Evolutionary conservation across 2,888 invertebrate species (phyloP), one percentile per base, ranked within the genome.

Genomic region (Rosalia funebris): DNA sequence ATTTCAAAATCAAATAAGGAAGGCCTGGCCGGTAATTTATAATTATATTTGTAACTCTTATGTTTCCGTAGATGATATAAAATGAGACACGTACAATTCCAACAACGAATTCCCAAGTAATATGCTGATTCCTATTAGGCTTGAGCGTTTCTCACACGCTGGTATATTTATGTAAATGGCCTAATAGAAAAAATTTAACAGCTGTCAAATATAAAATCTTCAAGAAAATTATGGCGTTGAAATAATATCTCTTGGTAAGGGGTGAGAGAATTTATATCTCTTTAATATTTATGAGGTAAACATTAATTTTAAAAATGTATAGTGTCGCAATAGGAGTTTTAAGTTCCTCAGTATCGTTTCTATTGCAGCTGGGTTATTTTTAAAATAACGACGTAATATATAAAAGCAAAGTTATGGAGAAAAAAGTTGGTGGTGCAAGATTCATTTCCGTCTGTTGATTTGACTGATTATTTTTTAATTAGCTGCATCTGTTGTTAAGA

Each of bases 221-320:
- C 34, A 34, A 3, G 11, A n/a, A 34, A n/a, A 34, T 7, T 7
- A 34, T n/a, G 34, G 34, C 34, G 34, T 7, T 34, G 34, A 34
- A 34, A 34, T 34, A 34, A 34, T 11, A 34, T 34, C 34, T 34
- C 34, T 11, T 11, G 11, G 34, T 34, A 7, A 34, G 34, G 34
- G 34, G 34, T 34, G 34, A 34, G 34, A 34, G 34, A 34, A 34
- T 34, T 34, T 34, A 34, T 34, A 34, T 34, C 34, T 34, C 34
- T 11, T 34, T 34, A 34, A 34, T 34, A 34, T 34, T 34, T 34
- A 34, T 34, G 34, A 34, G 34, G 34, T n/a, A 34, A 34, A 11
- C 34, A 34, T 34, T 34, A 34, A 34, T 34, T 34, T 34, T 34
- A 34, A 34, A 34, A 34, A 34, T 34, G 3, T 34, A 34, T 34